phyloP scores from a whole-genome alignment of 2,113 vertebrate genomes.

The Ia io region DNA sequence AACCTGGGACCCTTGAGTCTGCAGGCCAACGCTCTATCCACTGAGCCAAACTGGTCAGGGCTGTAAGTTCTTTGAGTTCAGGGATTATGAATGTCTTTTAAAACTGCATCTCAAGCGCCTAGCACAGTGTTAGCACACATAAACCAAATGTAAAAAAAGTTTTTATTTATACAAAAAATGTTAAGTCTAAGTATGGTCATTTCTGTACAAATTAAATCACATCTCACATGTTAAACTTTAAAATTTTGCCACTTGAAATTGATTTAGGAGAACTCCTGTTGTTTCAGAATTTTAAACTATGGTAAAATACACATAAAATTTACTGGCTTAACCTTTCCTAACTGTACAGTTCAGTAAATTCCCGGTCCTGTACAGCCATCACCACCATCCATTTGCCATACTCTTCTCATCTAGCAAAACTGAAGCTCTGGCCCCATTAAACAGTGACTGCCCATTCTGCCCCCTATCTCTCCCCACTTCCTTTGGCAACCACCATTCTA shows the following conservation, averaged over 20 bases:
- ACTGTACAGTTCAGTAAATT: not conserved
- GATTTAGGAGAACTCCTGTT: not conserved
- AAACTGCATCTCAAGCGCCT: not conserved
- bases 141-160: not conserved
- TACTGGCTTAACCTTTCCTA: not conserved
- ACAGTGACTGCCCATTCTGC: not conserved
- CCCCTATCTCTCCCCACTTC: too few species aligned
- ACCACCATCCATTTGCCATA: not conserved
- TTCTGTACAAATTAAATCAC: not conserved
- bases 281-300: not conserved
- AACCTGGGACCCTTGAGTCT: too few species aligned
- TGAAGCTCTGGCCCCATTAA: not conserved
- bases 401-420: not conserved
- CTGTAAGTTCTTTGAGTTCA: not conserved
- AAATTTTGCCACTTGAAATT: not conserved
- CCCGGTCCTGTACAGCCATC: not conserved
- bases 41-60: too few species aligned
- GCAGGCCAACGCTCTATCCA: too few species aligned
- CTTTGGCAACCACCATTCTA: not conserved
- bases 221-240: not conserved
- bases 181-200: not conserved
- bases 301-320: not conserved
- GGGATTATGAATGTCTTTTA: not conserved
- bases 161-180: not conserved
- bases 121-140: not conserved